Evolutionary conservation across 53 echinoderm and acorn worm genomes (phyloP).

Genomic region (Paracentrotus lividus): DNA sequence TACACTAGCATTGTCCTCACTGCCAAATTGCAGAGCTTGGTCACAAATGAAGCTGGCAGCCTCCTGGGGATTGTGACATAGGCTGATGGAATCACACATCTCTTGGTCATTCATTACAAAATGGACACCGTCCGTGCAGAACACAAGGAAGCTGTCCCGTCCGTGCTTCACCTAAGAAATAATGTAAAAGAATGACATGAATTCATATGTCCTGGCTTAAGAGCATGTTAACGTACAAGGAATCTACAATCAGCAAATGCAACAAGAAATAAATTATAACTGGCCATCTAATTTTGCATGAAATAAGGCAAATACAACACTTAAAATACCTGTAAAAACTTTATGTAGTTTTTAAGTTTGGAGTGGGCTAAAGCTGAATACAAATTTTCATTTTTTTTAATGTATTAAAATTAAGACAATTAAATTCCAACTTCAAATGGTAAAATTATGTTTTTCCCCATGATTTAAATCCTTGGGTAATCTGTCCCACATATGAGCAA

Average conservation of each 20-base stretch:
- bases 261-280: background rate
- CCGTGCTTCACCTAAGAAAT: slow-evolving; percentile 85
- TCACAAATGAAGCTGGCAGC: slow-evolving; percentile 88
- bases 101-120: slow-evolving; percentile 98
- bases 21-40: slow-evolving; percentile 97
- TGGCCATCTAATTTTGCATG: background rate
- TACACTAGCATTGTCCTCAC: slow-evolving; percentile 94
- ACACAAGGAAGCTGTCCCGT: slow-evolving; percentile 86
- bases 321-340: background rate
- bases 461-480: too few relatives aligned
- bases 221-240: background rate
- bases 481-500: too few relatives aligned
- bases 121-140: slow-evolving; percentile 92
- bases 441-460: too few relatives aligned
- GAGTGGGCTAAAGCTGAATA: background rate
- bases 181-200: background rate
- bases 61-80: slow-evolving; percentile 81
- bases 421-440: too few relatives aligned
- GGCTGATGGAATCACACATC: slow-evolving; percentile 84
- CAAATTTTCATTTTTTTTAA: too few relatives aligned
- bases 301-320: background rate
- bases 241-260: background rate
- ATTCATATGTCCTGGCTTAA: background rate
- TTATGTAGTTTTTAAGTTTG: background rate
- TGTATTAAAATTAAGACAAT: too few relatives aligned